Evolutionary conservation across 2,888 invertebrate genomes (phyloP), one percentile per base, ranked within the genome.

Genomic region (Xestia sexstrigata): DNA sequence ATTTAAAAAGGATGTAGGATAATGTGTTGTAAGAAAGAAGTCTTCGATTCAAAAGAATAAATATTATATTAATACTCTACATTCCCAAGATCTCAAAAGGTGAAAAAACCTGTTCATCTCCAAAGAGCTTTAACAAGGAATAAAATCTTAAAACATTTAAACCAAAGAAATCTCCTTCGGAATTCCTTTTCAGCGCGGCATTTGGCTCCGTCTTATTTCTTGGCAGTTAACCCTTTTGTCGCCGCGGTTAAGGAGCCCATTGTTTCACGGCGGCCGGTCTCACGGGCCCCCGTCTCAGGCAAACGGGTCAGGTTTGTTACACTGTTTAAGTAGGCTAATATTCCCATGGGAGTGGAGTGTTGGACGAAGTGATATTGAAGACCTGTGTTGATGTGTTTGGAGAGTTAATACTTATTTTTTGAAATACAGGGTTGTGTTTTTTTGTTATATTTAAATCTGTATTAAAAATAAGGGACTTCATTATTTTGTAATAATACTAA

Each of bases 291-390:
- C 89, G 92, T 94, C 94, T 94, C 93, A 85, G 87, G 94, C 93
- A 94, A 94, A 94, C 95, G 93, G 93, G 91, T 92, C 93, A 93
- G 88, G 89, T 93, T 86, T 82, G 89, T 81, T 89, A 92, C 93
- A 91, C 91, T 95, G 95, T 96, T 95, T 94, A 91, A 94, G 90
- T 92, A 92, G 91, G 91, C 90, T 91, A 91, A 90, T 90, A 91
- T 94, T 95, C 94, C 94, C 95, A 93, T 92, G 94, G 91, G 92
- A 92, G 79, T 77, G 78, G 49, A 81, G 84, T 84, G 89, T 84
- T 84, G 74, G 39, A 39, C 30, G 70, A 74, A 65, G 73, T 78
- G 73, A 75, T 77, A 74, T 81, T 70, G 68, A 80, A 42, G 73
- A 76, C 63, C 65, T 52, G 52, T 63, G 60, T 62, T 65, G 39